phyloP scores from a whole-genome alignment of 1,140 invertebrate species.

The Brachionus koreanus region DNA sequence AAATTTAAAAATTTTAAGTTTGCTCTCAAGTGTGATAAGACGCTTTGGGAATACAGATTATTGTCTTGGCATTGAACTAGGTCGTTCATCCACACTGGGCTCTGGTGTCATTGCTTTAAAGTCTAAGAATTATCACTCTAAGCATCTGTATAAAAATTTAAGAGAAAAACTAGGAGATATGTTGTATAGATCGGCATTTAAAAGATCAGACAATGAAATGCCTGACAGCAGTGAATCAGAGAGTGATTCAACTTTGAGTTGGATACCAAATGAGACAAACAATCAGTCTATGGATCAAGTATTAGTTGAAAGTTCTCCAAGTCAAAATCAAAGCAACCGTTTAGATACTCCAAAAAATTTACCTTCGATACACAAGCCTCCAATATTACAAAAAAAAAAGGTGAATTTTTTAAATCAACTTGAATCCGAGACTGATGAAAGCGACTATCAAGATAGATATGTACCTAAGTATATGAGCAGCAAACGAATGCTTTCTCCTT shows the following conservation, averaged over 20 bases:
- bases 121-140: not conserved
- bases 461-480: slow-evolving; percentile 23
- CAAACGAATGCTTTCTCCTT: not conserved
- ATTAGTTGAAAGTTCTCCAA: not conserved
- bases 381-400: not conserved
- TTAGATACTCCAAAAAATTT: not conserved
- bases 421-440: slow-evolving; percentile 10
- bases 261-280: not conserved
- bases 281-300: not conserved
- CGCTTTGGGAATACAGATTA: slow-evolving; percentile 1
- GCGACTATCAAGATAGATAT: slow-evolving; percentile 31
- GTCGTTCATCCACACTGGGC: not conserved
- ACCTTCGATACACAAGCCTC: not conserved
- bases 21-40: not conserved
- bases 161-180: not conserved
- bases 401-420: not conserved
- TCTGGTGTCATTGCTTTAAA: not conserved
- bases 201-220: not conserved
- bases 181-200: not conserved
- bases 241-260: not conserved
- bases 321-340: not conserved
- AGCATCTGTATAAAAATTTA: not conserved
- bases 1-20: not conserved
- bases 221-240: not conserved
- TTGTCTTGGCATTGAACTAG: slow-evolving; percentile 14